Evolutionary conservation across 2,113 vertebrate genomes (phyloP).

Genomic region (Polypterus bichir): DNA sequence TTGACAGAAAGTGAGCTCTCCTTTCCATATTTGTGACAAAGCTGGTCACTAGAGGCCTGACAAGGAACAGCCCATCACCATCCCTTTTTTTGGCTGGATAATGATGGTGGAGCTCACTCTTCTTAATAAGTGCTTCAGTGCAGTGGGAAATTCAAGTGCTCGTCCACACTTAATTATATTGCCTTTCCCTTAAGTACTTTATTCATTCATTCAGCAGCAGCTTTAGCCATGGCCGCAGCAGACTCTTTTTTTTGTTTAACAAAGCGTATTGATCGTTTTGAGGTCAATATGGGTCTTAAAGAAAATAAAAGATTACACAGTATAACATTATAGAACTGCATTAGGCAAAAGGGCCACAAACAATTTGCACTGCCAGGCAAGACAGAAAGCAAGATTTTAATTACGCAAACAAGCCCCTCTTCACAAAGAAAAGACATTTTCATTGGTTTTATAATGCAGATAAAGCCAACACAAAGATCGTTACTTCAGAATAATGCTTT

Average conservation of each 20-base stretch:
- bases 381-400: not conserved
- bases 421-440: not conserved
- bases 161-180: slow-evolving; percentile 47
- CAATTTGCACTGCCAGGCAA: too few species aligned
- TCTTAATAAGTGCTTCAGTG: slow-evolving; percentile 42
- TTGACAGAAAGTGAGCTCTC: slow-evolving; percentile 70
- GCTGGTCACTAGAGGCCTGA: slow-evolving; percentile 67
- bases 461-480: too few species aligned
- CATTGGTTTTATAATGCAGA: not conserved
- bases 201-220: slow-evolving; percentile 30
- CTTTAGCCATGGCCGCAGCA: slow-evolving; percentile 2
- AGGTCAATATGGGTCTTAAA: not conserved
- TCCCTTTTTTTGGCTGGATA: slow-evolving; percentile 56
- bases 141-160: slow-evolving; percentile 33
- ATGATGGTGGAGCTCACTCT: slow-evolving; percentile 60
- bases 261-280: slow-evolving; percentile 19
- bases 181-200: slow-evolving; percentile 38
- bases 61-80: slow-evolving; percentile 62
- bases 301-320: slow-evolving; percentile 6
- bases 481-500: too few species aligned
- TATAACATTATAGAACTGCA: not conserved
- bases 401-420: not conserved
- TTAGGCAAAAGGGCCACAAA: not conserved
- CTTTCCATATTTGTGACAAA: slow-evolving; percentile 59
- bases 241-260: slow-evolving; percentile 17